Conservation (phyloP, 2,888 invertebrate species). For the Xylota sylvarum region DNA sequence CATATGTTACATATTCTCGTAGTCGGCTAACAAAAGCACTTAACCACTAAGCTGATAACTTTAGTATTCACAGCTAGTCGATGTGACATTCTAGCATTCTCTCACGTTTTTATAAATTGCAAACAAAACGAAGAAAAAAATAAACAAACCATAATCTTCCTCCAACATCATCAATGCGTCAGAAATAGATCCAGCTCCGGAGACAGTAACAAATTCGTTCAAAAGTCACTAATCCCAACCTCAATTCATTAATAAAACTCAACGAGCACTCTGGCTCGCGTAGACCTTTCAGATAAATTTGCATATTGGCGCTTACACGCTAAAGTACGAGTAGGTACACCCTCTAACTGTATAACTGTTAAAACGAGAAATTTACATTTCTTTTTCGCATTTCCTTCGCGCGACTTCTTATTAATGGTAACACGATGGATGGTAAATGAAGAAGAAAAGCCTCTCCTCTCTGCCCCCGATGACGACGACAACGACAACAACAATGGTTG, state of each 20-base stretch:
- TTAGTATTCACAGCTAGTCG: constrained; percentile 36
- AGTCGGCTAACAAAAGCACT: constrained; percentile 16
- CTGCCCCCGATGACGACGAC: not conserved
- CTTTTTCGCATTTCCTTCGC: constrained; percentile 10
- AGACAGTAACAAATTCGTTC: constrained; percentile 12
- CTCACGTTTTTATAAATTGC: constrained; percentile 44
- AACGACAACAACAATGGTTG: not conserved
- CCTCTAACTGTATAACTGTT: constrained; percentile 40
- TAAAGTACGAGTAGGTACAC: constrained; percentile 2
- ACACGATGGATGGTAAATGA: constrained; percentile 9
- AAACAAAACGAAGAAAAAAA: constrained; percentile 3
- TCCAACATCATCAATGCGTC: not conserved
- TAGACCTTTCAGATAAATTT: constrained; percentile 14
- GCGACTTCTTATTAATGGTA: constrained; percentile 27
- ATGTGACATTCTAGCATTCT: constrained; percentile 40
- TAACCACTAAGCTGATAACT: constrained; percentile 3
- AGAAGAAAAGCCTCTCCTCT: not conserved
- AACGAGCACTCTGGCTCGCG: constrained; percentile 25
- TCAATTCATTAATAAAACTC: constrained; percentile 71
- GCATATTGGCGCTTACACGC: constrained; percentile 29
- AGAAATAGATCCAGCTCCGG: constrained; percentile 4
- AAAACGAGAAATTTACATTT: constrained; percentile 34
- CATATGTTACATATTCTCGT: constrained; percentile 14
- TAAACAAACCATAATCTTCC: not conserved
- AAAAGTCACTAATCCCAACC: constrained; percentile 50